phyloP scores from a whole-genome alignment of 37 sponge, comb jelly and placozoan genomes.

The Amphimedon queenslandica region DNA sequence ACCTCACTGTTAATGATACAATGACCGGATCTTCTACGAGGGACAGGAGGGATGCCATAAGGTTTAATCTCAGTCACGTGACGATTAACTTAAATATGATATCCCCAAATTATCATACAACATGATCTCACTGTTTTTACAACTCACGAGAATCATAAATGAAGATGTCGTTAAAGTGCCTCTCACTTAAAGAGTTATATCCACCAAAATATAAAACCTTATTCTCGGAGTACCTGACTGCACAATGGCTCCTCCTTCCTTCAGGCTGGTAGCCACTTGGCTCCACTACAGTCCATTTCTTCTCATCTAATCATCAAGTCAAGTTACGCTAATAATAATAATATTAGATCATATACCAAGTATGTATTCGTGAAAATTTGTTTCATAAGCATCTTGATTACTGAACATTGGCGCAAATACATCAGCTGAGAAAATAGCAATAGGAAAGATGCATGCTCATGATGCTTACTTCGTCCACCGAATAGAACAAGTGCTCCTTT shows the following conservation, averaged over 20 bases:
- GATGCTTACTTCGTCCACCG: conserved; percentile 71
- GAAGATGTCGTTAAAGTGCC: conserved; percentile 63
- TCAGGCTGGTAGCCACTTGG: conserved; percentile 29
- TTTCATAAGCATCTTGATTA: conserved; percentile 42
- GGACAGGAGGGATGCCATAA: conserved; percentile 43
- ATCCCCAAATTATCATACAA: not conserved
- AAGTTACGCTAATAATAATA: not conserved
- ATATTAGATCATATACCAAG: conserved; percentile 14
- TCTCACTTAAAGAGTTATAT: conserved; percentile 33
- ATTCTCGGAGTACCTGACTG: conserved; percentile 17
- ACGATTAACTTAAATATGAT: not conserved
- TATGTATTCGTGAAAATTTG: conserved; percentile 26
- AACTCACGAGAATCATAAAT: conserved; percentile 36
- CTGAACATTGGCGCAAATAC: conserved; percentile 41
- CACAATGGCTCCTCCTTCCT: conserved; percentile 48
- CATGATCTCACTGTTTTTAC: too few relatives aligned
- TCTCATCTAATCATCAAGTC: not conserved
- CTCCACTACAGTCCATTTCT: conserved; percentile 18
- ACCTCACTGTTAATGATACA: conserved; percentile 44
- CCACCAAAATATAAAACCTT: conserved; percentile 59
- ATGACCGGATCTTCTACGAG: conserved; percentile 51
- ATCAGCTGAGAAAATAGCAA: conserved; percentile 49
- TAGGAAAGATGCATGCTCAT: too few relatives aligned
- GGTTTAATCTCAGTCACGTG: conserved; percentile 47
- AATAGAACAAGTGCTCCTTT: conserved; percentile 38